phyloP scores from a whole-genome alignment of 1,140 invertebrate species.

The Heliconius nattereri region DNA sequence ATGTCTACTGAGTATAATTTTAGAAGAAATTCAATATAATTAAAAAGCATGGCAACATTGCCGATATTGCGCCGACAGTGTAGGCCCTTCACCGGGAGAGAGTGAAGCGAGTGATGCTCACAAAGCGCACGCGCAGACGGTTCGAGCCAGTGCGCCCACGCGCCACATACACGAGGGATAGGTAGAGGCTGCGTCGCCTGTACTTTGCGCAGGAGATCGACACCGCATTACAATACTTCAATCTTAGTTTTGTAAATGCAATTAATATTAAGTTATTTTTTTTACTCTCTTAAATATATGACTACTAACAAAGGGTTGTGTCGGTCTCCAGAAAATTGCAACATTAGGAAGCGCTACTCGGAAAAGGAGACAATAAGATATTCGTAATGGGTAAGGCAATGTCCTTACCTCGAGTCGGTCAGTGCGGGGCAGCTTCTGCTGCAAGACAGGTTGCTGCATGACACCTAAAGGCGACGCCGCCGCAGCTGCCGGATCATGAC shows the following conservation, averaged over 20 bases:
- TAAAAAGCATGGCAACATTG: conserved; percentile 37
- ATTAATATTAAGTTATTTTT: neutral
- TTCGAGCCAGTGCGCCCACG: conserved; percentile 61
- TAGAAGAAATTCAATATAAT: conserved; percentile 8
- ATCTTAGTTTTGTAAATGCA: conserved; percentile 4
- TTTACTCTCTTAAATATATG: neutral
- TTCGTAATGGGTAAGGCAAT: conserved; percentile 31
- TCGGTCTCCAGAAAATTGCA: conserved; percentile 63
- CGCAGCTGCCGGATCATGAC: conserved; percentile 91
- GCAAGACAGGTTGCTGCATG: conserved; percentile 90
- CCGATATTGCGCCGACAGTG: conserved; percentile 55
- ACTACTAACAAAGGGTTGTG: conserved; percentile 18
- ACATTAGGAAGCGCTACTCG: conserved; percentile 67
- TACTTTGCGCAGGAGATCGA: conserved; percentile 60
- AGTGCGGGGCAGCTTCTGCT: conserved; percentile 96
- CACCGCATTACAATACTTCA: conserved; percentile 28
- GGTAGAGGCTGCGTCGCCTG: conserved; percentile 54
- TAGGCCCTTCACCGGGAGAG: conserved; percentile 59
- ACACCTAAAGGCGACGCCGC: conserved; percentile 84
- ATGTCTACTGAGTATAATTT: conserved; percentile 12
- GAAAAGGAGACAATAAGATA: conserved; percentile 35
- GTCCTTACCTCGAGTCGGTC: conserved; percentile 95
- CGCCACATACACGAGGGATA: conserved; percentile 63
- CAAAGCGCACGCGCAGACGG: conserved; percentile 68
- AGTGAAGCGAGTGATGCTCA: conserved; percentile 76